phyloP scores from a whole-genome alignment of 2,888 invertebrate species.

The Spodoptera exigua region DNA sequence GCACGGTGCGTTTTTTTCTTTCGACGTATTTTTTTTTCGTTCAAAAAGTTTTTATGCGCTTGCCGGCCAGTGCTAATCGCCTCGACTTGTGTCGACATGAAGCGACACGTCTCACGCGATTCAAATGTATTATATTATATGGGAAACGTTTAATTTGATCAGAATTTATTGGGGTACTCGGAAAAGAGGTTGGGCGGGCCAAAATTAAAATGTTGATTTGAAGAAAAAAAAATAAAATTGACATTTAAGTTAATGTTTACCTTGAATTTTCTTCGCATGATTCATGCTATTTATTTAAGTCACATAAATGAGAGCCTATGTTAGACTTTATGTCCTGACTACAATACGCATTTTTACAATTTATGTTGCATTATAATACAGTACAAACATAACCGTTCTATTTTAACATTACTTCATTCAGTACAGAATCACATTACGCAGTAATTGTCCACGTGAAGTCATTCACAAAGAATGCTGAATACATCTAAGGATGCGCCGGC shows the following conservation, averaged over 20 bases:
- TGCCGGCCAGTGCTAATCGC: slow-evolving; percentile 71
- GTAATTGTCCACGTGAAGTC: slow-evolving; percentile 28
- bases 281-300: too few species aligned
- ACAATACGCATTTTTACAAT: too few species aligned
- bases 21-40: slow-evolving; percentile 40
- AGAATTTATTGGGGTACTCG: slow-evolving; percentile 30
- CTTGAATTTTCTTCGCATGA: too few species aligned
- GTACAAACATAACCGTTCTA: too few species aligned
- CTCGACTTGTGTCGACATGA: slow-evolving; percentile 81
- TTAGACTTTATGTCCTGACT: too few species aligned
- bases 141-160: slow-evolving; percentile 58
- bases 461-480: slow-evolving; percentile 45
- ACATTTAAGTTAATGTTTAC: too few species aligned
- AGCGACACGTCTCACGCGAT: slow-evolving; percentile 73
- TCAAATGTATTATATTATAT: slow-evolving; percentile 37
- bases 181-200: slow-evolving; percentile 7
- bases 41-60: slow-evolving; percentile 65
- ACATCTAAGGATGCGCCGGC: slow-evolving; percentile 68
- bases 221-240: too few species aligned
- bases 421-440: slow-evolving; percentile 18
- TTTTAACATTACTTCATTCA: slow-evolving; percentile 7
- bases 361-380: too few species aligned
- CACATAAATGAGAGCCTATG: too few species aligned
- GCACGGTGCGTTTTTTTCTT: slow-evolving; percentile 61
- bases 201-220: too few species aligned